Evolutionary conservation across 2,888 invertebrate species (phyloP).

Genomic region (Cantharis flavilabris): DNA sequence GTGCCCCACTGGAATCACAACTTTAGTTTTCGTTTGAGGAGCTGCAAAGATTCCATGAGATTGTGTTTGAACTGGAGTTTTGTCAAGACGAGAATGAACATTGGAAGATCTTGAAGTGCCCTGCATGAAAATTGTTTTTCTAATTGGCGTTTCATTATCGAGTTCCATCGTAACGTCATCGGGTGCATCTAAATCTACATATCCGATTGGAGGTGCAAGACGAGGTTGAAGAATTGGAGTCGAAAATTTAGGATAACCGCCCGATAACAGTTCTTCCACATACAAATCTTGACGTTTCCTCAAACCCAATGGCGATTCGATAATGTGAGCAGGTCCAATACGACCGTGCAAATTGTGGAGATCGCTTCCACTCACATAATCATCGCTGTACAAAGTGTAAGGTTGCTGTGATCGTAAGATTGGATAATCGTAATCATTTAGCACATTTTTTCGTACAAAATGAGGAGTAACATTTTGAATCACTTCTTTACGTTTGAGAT

Average conservation of each 20-base stretch:
- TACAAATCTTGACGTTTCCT: background rate
- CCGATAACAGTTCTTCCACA: background rate
- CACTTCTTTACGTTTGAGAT: conserved; percentile 14
- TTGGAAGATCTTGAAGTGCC: conserved; percentile 39
- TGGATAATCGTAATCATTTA: conserved; percentile 42
- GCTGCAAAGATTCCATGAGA: conserved; percentile 47
- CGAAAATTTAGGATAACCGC: background rate
- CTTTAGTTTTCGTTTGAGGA: conserved; percentile 53
- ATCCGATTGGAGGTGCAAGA: conserved; percentile 30
- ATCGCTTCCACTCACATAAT: background rate
- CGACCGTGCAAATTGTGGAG: background rate
- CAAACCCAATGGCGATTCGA: background rate
- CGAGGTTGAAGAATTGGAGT: background rate
- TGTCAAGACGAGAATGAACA: conserved; percentile 57
- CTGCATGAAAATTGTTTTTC: conserved; percentile 42
- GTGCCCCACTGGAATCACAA: conserved; percentile 66
- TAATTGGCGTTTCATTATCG: conserved; percentile 34
- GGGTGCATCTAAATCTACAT: conserved; percentile 50
- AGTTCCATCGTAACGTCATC: conserved; percentile 50
- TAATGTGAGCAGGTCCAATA: background rate
- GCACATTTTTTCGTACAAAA: conserved; percentile 45
- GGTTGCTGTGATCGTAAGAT: conserved; percentile 16
- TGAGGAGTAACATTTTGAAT: conserved; percentile 19
- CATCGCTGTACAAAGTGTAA: conserved; percentile 2
- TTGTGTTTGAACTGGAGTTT: conserved; percentile 43